Evolutionary conservation across 2,888 invertebrate genomes (phyloP), one percentile per base, ranked within the genome.

Genomic region (Cryptocephalus moraei): DNA sequence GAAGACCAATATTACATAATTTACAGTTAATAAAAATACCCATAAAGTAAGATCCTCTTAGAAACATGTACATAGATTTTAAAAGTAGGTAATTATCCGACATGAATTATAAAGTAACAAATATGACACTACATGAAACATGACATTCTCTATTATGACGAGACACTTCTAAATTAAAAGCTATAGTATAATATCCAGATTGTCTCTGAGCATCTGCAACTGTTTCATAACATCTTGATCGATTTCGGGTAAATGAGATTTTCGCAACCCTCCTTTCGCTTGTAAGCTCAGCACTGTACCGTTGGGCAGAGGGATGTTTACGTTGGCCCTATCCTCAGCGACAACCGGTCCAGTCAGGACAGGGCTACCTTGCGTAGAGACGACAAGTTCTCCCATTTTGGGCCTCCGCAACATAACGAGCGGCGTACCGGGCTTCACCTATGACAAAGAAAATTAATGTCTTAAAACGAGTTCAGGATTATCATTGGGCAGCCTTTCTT

Each of bases 301-400:
- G 62, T 82, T 79, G 13, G 70, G 62, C 1, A 84, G 68, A 0
- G 81, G 76, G n/a, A 84, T 81, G 64, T 81, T 82, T 56, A 83
- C 75, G 64, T 80, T 83, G 0, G 82, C 79, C 50, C 73, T 74
- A 34, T 75, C 73, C 12, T 80, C 77, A 0, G 71, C 65, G 1
- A 67, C 54, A 9, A 69, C 58, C 2, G 66, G 65, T 1, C 78
- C 75, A 40, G 80, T 78, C 65, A 82, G 69, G 39, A 83, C 69
- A 0, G 83, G 83, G 45, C 82, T 83, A 8, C 83, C 83, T 6
- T 79, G 76, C 74, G 82, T 76, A 48, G 82, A 82, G 2, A 83
- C 71, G 8, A 80, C 82, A 73, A 80, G 77, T 70, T 84, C 84
- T 0, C 81, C 81, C 52, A 74, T 73, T 2, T 76, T 73, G 32